Conservation (phyloP, 2,888 invertebrate genomes). For the Augiades crinisus region DNA sequence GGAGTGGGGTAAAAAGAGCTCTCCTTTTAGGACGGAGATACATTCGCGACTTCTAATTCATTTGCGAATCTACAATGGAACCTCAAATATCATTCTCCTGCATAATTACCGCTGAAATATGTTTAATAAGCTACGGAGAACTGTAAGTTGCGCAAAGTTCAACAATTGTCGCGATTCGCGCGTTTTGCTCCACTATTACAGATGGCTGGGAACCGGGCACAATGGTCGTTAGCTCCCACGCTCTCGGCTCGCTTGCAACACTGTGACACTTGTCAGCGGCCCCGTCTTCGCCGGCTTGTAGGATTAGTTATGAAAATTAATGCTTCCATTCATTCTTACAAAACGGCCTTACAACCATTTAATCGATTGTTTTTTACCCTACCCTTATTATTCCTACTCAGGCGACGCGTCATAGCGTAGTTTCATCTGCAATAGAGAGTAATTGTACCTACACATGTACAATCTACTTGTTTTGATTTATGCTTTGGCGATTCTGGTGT, state of each 20-base stretch:
- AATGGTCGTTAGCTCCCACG: constrained; percentile 64
- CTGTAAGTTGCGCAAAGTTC: constrained; percentile 43
- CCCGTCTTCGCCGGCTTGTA: constrained; percentile 13
- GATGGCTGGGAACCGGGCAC: constrained; percentile 65
- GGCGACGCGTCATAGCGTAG: too few species aligned
- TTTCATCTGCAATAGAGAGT: too few species aligned
- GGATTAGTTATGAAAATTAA: not conserved
- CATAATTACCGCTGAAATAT: constrained; percentile 8
- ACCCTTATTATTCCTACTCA: not conserved
- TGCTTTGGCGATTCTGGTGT: too few species aligned
- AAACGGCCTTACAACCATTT: not conserved
- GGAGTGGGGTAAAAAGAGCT: too few species aligned
- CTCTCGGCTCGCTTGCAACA: constrained; percentile 71
- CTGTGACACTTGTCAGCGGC: constrained; percentile 36
- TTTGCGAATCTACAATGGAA: not conserved
- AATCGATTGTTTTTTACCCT: not conserved
- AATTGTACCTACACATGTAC: too few species aligned
- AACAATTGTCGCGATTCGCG: constrained; percentile 57
- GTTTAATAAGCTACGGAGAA: constrained; percentile 15
- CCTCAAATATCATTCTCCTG: not conserved
- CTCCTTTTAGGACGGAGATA: too few species aligned
- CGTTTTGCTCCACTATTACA: constrained; percentile 59
- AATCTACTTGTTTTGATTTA: too few species aligned
- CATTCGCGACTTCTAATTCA: too few species aligned
- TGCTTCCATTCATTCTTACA: not conserved